Conservation (phyloP, 1,140 invertebrate genomes). For the Sesamia nonagrioides region DNA sequence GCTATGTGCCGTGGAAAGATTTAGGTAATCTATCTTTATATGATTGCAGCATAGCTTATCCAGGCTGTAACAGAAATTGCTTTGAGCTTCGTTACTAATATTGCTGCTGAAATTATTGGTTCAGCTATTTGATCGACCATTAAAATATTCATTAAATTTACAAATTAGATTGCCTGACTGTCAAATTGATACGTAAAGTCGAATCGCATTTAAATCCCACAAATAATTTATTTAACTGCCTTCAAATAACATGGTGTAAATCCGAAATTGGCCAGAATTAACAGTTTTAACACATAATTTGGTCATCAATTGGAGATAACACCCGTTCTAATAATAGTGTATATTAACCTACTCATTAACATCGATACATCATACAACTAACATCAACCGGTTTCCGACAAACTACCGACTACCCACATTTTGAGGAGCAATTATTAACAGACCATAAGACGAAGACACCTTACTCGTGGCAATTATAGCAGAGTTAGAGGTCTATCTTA, state of each 20-base stretch:
- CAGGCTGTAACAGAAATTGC: not conserved
- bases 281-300: constrained; percentile 24
- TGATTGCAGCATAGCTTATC: constrained; percentile 1
- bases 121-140: not conserved
- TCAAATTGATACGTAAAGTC: not conserved
- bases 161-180: not conserved
- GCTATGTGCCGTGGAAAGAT: constrained; percentile 23
- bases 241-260: not conserved
- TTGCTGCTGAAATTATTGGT: not conserved
- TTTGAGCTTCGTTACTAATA: not conserved
- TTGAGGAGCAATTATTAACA: constrained; percentile 41
- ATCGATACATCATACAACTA: constrained; percentile 39
- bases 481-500: constrained; percentile 6
- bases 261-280: constrained; percentile 23
- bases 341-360: constrained; percentile 45
- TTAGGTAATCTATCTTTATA: constrained; percentile 38
- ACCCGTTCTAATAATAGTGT: constrained; percentile 17
- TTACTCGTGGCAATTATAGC: not conserved
- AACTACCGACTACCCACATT: constrained; percentile 41
- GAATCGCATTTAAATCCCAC: not conserved
- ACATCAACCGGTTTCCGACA: constrained; percentile 40
- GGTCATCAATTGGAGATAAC: not conserved
- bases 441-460: constrained; percentile 8
- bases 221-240: constrained; percentile 20
- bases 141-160: constrained; percentile 5